Evolutionary conservation across 2,888 invertebrate species (phyloP).

Genomic region (Chrysina gloriosa): DNA sequence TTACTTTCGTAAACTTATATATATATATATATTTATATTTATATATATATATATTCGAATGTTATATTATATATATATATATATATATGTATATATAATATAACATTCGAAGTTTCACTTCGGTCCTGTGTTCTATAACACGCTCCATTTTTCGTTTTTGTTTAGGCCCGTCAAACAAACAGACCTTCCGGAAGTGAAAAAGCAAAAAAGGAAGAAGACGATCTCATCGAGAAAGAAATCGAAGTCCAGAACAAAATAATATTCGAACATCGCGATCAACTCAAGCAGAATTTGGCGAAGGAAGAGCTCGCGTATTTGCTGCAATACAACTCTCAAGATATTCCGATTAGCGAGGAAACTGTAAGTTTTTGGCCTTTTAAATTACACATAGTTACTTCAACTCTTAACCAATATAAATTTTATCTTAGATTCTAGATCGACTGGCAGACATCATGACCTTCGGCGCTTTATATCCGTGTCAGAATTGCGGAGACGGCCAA

Average conservation of each 20-base stretch:
- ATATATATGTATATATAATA: too few species aligned
- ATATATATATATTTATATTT: too few species aligned
- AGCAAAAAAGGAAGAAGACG: slow-evolving; percentile 68
- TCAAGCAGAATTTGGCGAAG: slow-evolving; percentile 72
- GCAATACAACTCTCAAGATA: slow-evolving; percentile 77
- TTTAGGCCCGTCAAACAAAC: slow-evolving; percentile 66
- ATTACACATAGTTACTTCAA: background rate
- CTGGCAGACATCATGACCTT: slow-evolving; percentile 90
- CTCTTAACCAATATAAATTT: background rate
- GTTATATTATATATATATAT: too few species aligned
- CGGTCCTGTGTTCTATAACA: too few species aligned
- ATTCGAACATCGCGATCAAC: slow-evolving; percentile 74
- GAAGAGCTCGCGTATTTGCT: slow-evolving; percentile 74
- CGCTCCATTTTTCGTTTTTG: too few species aligned
- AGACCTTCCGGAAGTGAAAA: slow-evolving; percentile 74
- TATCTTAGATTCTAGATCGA: slow-evolving; percentile 76
- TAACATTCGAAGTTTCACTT: too few species aligned
- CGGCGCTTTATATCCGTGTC: slow-evolving; percentile 83
- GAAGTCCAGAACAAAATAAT: slow-evolving; percentile 79
- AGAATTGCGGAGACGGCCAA: slow-evolving; percentile 82
- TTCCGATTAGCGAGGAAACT: slow-evolving; percentile 75
- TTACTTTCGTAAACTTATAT: too few species aligned
- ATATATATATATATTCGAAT: too few species aligned
- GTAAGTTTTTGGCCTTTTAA: slow-evolving; percentile 67
- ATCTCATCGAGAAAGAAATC: slow-evolving; percentile 70